These are phyloP conservation scores for Hemibagrus wyckioides DNA, from an alignment of 2,113 vertebrate species.

Conservation along the genomic window DNA sequence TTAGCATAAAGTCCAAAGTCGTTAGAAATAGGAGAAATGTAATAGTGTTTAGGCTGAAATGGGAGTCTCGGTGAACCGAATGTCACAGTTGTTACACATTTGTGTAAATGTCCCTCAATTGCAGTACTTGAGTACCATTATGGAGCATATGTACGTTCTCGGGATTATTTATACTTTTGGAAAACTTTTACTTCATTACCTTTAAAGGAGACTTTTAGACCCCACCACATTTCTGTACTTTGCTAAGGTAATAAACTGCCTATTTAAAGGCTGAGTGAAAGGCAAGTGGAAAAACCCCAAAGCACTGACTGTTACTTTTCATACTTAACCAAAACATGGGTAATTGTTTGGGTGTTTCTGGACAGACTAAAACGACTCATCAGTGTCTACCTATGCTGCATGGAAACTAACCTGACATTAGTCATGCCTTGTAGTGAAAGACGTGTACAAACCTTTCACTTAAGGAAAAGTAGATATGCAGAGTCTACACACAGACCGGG, in stretches of 20 bases:
- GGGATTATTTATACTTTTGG: background rate
- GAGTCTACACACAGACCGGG: background rate
- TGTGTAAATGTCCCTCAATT: background rate
- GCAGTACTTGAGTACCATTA: background rate
- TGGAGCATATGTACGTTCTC: background rate
- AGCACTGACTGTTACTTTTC: constrained; percentile 21
- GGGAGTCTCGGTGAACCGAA: background rate
- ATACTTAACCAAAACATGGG: constrained; percentile 31
- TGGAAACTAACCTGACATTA: constrained; percentile 25
- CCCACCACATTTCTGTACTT: background rate
- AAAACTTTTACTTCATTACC: background rate
- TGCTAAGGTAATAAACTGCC: constrained; percentile 15
- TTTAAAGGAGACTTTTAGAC: constrained; percentile 16
- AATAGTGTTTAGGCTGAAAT: background rate
- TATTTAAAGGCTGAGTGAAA: constrained; percentile 8
- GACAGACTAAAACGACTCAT: background rate
- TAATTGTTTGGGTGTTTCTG: constrained; percentile 35
- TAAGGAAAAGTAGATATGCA: background rate
- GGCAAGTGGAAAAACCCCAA: constrained; percentile 42
- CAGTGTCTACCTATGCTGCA: constrained; percentile 2
- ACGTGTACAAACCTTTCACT: background rate
- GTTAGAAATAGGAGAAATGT: background rate
- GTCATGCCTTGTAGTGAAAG: background rate
- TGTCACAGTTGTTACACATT: background rate
- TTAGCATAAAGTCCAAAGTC: background rate